phyloP scores from a whole-genome alignment of 2,888 invertebrate genomes.

The Eurytoma californica region DNA sequence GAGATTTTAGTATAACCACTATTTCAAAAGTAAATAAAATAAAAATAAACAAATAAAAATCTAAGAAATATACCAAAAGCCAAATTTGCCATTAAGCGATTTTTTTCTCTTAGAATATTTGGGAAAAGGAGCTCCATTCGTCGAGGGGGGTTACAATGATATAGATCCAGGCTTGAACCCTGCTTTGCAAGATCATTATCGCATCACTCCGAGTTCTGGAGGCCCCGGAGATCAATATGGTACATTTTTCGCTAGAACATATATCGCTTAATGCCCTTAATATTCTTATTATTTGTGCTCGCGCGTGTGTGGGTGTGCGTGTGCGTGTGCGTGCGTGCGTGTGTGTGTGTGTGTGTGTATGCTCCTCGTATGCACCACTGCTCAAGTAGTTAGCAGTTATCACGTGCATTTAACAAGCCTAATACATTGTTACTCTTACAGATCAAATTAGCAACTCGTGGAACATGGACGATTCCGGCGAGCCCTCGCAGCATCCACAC shows the following conservation, averaged over 20 bases:
- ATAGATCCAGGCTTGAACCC: constrained; percentile 76
- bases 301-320: neutral
- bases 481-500: constrained; percentile 73
- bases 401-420: constrained; percentile 28
- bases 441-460: constrained; percentile 75
- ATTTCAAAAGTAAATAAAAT: neutral
- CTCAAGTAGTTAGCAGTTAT: too few relatives aligned
- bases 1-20: constrained; percentile 15
- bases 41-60: neutral
- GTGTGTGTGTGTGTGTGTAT: constrained; percentile 3
- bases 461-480: constrained; percentile 74
- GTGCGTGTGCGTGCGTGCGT: neutral
- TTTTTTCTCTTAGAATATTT: constrained; percentile 76
- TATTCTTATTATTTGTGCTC: too few relatives aligned
- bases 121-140: constrained; percentile 76
- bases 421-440: constrained; percentile 56
- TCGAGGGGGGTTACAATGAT: constrained; percentile 82
- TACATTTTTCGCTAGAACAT: constrained; percentile 63
- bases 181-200: constrained; percentile 77
- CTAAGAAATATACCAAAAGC: neutral
- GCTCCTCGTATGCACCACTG: neutral
- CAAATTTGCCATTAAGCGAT: constrained; percentile 39
- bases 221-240: constrained; percentile 80
- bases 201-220: constrained; percentile 82
- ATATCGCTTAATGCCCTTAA: constrained; percentile 21